Base-by-base conservation (phyloP, 92 coral and sea anemone species). In the Pocillopora grandis region DNA sequence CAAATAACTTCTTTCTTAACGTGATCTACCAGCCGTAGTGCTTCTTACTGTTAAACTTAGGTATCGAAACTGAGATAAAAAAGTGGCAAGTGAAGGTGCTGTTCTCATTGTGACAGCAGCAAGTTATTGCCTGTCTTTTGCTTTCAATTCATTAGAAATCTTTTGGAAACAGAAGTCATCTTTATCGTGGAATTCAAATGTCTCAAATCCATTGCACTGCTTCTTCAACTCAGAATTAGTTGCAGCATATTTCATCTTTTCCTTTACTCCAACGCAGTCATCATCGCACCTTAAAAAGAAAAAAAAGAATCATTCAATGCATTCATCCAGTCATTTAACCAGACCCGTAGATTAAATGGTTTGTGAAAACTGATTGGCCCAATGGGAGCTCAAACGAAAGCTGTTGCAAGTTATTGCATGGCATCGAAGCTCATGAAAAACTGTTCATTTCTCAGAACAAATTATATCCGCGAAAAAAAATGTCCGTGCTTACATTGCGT, bases 171-270 rank as follows among this genome's bases (percentile, higher is more conserved):
- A 31, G 59, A 80, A 80, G 2, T 80, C 77, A 1, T 18, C 85
- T 1, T 35, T 31, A 63, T 80, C 85, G 35, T 70, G 85, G 13
- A 37, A 80, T 70, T 80, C 85, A 37, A 58, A 59, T 19, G 1
- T 60, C 18, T 59, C 71, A 35, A n/a, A 69, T 11, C 57, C 85
- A 76, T 66, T 33, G 1, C 21, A 69, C 69, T 52, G 72, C 42
- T 10, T 64, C 76, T 70, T 80, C 55, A 69, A 66, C 2, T 1
- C 1, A 2, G n/a, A 14, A 58, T 70, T 80, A 19, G 85, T 1
- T 35, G 76, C n/a, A 17, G 85, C 85, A 70, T 80, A 80, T 10
- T n/a, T 37, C 76, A 71, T 68, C 76, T 80, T 80, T 9, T 80
- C 42, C 76, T 55, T 19, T 5, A 57, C 5, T 12, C 10, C 9